phyloP scores from a whole-genome alignment of 2,113 vertebrate species.

The Trichomycterus rosablanca region DNA sequence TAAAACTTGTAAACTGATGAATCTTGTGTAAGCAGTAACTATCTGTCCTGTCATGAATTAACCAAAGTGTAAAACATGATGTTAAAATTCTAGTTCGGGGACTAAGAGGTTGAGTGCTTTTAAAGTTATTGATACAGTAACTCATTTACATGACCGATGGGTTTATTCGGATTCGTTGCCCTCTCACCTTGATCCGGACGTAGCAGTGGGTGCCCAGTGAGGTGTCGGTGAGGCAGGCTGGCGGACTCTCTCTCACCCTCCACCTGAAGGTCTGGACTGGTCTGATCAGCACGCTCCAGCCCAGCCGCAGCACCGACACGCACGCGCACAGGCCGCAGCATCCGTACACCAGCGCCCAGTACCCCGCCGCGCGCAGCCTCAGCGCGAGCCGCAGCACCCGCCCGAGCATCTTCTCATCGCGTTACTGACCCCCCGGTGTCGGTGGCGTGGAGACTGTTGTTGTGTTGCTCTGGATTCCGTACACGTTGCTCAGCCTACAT shows the following conservation, averaged over 20 bases:
- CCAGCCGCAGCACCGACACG: constrained; percentile 83
- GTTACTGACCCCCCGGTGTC: constrained; percentile 43
- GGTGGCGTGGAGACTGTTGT: constrained; percentile 10
- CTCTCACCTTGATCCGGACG: constrained; percentile 89
- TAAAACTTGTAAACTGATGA: no score
- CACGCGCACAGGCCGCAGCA: constrained; percentile 80
- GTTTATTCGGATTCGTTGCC: constrained; percentile 3
- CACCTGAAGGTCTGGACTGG: constrained; percentile 81
- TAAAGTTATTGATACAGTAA: no score
- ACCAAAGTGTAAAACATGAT: no score
- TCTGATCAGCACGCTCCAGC: constrained; percentile 80
- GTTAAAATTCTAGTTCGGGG: no score
- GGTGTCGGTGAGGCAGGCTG: constrained; percentile 86
- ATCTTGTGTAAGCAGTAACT: no score
- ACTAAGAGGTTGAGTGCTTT: no score
- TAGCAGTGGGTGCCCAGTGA: constrained; percentile 96
- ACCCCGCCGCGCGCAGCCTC: constrained; percentile 70
- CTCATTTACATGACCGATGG: no score
- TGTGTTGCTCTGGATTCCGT: constrained; percentile 11
- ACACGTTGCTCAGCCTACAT: constrained; percentile 15
- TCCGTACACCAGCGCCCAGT: constrained; percentile 83
- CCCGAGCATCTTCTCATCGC: constrained; percentile 73
- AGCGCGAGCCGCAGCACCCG: constrained; percentile 70
- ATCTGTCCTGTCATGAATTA: no score
- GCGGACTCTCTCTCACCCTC: constrained; percentile 77